These are phyloP conservation scores for Chalcis sispes DNA, from an alignment of 2,888 invertebrate species.

Conservation along the genomic window DNA sequence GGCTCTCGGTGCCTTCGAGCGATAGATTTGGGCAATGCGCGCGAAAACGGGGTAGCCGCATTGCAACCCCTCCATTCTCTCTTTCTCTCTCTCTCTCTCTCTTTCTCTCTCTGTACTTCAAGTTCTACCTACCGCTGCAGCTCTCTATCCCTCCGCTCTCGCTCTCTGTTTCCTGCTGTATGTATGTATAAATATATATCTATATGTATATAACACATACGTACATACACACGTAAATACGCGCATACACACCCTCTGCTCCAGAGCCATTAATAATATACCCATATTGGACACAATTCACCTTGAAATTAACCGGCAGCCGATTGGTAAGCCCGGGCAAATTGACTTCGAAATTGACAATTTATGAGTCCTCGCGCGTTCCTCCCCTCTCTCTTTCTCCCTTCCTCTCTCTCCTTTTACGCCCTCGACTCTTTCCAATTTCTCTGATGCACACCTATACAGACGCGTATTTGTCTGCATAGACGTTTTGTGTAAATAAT, in stretches of 20 bases:
- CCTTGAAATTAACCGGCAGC: constrained; percentile 76
- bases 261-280: constrained; percentile 75
- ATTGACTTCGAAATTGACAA: constrained; percentile 75
- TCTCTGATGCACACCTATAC: not conserved
- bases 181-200: too few relatives aligned
- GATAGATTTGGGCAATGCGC: constrained; percentile 73
- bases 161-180: too few relatives aligned
- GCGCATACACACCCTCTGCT: constrained; percentile 45
- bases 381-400: constrained; percentile 18
- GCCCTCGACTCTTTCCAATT: constrained; percentile 20
- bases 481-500: too few relatives aligned
- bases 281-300: constrained; percentile 77
- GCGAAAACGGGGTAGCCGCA: constrained; percentile 73
- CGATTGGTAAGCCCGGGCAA: constrained; percentile 76
- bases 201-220: too few relatives aligned
- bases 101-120: not conserved
- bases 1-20: constrained; percentile 60
- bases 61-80: too few relatives aligned
- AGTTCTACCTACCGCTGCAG: constrained; percentile 35
- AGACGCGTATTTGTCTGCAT: too few relatives aligned
- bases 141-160: constrained; percentile 66
- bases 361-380: constrained; percentile 51
- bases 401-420: not conserved
- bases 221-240: constrained; percentile 37
- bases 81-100: too few relatives aligned